Conservation (phyloP, 2,113 vertebrate genomes). For the Bubalus kerabau region DNA sequence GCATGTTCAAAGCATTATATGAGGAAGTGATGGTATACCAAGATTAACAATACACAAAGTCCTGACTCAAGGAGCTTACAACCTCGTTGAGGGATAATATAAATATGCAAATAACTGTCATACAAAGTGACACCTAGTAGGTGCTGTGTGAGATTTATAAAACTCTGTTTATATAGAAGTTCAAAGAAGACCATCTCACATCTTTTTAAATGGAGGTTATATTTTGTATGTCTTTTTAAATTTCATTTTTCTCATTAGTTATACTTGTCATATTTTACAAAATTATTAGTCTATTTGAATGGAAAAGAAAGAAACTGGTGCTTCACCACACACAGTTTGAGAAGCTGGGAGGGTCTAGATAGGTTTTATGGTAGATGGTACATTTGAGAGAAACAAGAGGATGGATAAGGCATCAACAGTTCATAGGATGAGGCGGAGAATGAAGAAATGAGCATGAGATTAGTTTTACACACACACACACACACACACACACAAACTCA, state of each 20-base stretch:
- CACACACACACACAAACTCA: not conserved
- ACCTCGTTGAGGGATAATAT: not conserved
- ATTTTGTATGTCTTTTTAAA: not conserved
- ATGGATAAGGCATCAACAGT: not conserved
- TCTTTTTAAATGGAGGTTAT: not conserved
- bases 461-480: not conserved
- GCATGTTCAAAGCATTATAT: not conserved
- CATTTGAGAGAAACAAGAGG: not conserved
- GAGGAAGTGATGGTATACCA: not conserved
- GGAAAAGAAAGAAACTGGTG: not conserved
- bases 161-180: not conserved
- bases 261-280: conserved; percentile 8
- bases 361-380: not conserved
- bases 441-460: conserved; percentile 5
- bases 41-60: not conserved
- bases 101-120: not conserved
- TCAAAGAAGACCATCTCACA: not conserved
- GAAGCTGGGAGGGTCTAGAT: not conserved
- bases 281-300: not conserved
- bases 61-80: not conserved
- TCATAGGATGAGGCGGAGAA: not conserved
- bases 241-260: not conserved
- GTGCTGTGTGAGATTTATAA: not conserved
- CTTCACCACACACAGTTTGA: not conserved
- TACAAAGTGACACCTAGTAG: not conserved